Evolutionary conservation across 2,113 vertebrate species (phyloP).

Genomic region (Cryptotis parvus): DNA sequence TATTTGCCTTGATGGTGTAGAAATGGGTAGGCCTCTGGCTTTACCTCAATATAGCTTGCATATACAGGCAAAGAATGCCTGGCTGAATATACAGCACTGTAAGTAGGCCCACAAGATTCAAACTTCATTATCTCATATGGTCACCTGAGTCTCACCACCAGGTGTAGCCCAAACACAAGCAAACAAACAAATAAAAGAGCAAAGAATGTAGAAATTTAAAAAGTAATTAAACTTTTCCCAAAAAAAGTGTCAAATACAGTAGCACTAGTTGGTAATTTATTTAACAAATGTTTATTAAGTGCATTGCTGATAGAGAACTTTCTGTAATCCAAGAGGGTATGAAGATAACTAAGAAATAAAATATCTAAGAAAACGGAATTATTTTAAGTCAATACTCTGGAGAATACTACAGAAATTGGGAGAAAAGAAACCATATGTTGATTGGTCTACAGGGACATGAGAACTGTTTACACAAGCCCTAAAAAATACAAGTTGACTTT

Average conservation of each 20-base stretch:
- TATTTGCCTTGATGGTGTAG: neutral
- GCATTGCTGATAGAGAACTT: neutral
- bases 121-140: too few species aligned
- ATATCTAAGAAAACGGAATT: neutral
- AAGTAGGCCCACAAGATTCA: too few species aligned
- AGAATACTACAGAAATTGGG: neutral
- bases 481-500: neutral
- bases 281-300: conserved; percentile 22
- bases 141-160: too few species aligned
- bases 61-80: neutral
- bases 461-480: neutral
- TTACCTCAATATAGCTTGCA: neutral
- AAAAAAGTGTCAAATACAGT: neutral
- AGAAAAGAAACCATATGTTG: neutral
- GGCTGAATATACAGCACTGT: too few species aligned
- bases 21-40: neutral
- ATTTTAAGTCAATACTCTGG: neutral
- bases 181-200: neutral
- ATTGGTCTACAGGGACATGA: neutral
- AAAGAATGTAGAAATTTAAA: neutral
- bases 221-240: neutral
- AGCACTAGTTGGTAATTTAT: neutral
- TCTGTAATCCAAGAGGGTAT: neutral
- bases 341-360: neutral
- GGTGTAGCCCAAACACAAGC: too few species aligned